Percentiles rank a stretch among this genome's conserved stretches.
These are phyloP conservation scores for Zingel zingel DNA, from an alignment of 2,113 vertebrate genomes.

Conservation along the genomic window DNA sequence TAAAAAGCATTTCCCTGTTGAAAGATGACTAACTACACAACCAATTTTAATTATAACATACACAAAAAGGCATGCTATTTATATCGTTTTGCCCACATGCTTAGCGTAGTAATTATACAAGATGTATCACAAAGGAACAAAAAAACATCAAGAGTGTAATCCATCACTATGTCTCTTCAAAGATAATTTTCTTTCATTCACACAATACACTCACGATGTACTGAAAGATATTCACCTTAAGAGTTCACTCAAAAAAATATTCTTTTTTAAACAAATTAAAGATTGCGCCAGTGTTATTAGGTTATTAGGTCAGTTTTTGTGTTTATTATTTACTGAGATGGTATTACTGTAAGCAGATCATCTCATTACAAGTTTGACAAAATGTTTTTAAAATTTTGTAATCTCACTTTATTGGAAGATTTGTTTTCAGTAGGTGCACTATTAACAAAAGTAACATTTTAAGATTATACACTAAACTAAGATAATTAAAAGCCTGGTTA, in stretches of 20 bases:
- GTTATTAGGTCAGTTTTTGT: neutral
- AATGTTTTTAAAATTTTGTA: neutral
- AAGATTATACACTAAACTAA: neutral
- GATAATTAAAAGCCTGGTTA: neutral
- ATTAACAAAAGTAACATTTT: neutral
- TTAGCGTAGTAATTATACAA: neutral
- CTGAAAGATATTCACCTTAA: neutral
- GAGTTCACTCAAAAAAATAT: neutral
- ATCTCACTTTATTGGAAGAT: neutral
- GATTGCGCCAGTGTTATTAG: neutral
- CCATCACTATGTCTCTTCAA: constrained; percentile 3
- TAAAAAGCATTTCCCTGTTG: neutral
- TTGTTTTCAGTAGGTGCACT: neutral
- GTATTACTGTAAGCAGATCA: neutral
- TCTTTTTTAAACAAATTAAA: neutral
- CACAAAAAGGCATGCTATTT: constrained; percentile 7
- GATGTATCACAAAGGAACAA: neutral
- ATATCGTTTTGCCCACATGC: neutral
- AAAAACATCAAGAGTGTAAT: constrained; percentile 3
- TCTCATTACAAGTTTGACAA: neutral
- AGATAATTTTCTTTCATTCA: neutral
- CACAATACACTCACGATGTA: neutral
- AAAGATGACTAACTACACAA: constrained; percentile 5
- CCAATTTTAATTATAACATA: neutral
- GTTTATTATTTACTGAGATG: neutral